Base-by-base conservation (phyloP, 2,888 invertebrate species). In the Synergus laeviventris region DNA sequence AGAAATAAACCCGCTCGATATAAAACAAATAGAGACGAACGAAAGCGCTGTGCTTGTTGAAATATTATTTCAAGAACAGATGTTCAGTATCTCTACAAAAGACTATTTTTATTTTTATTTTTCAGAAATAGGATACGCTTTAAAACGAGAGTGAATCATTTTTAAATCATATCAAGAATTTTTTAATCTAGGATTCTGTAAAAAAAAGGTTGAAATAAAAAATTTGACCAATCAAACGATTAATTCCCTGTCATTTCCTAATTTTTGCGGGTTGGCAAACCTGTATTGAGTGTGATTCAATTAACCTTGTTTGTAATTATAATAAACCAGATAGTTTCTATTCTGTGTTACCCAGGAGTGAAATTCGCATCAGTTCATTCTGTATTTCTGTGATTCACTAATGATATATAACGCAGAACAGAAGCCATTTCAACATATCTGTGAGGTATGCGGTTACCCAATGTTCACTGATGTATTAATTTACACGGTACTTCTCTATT, bases 361-460 rank as follows among this genome's bases (percentile, higher is more conserved):
- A 56, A 21, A 56, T 56, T 56, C 12, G 56, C 18, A 56, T 56
- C 56, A 45, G 45, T 66, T 9, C 24, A 49, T 36, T 36, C 36
- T 38, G n/a, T n/a, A n/a, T n/a, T n/a, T n/a, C 1, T 24, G 31
- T 36, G 36, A 45, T 45, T 16, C 9, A 8, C 21, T 21, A 21
- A 56, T 66, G 66, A 45, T 45, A 7, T 31, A 31, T 31, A 42
- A 45, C 24, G 7, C 45, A 14, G 16, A 66, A 24, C 24, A 11
- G 24, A 66, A 49, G 45, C 14, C 21, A 66, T 45, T 45, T 66
- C 21, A 16, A 45, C 12, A 21, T 62, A 18, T 66, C 16, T 66
- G 38, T 16, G 42, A 64, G 21, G 42, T 24, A 49, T 66, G 66
- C 66, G 66, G 66, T 66, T 45, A 4, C 66, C 21, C 66, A 66